Evolutionary conservation across 1,140 invertebrate genomes (phyloP).

Genomic region (Gonatopus flavifemur): DNA sequence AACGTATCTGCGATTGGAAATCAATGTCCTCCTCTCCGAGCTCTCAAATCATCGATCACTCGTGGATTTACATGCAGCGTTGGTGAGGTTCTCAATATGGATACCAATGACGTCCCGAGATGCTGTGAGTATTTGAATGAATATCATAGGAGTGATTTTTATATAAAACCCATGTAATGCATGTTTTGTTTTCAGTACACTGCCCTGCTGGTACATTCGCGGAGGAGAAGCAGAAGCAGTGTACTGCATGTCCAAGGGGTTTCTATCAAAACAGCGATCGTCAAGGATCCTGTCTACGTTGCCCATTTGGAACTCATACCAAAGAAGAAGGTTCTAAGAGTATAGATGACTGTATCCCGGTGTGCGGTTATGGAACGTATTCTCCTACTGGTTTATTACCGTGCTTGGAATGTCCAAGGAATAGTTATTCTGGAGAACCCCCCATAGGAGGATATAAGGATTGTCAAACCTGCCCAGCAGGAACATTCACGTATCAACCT

Average conservation of each 20-base stretch:
- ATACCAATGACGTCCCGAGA: slow-evolving; percentile 86
- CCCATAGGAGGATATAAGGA: slow-evolving; percentile 91
- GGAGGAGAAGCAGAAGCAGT: slow-evolving; percentile 81
- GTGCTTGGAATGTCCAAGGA: slow-evolving; percentile 91
- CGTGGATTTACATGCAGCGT: slow-evolving; percentile 90
- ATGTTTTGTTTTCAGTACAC: slow-evolving; percentile 70
- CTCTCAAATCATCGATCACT: slow-evolving; percentile 79
- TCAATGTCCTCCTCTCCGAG: slow-evolving; percentile 86
- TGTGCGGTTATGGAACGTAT: slow-evolving; percentile 95
- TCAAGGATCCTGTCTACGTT: slow-evolving; percentile 83
- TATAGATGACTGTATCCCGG: slow-evolving; percentile 82
- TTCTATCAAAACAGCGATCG: slow-evolving; percentile 91
- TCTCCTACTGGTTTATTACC: slow-evolving; percentile 92
- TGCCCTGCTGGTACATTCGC: slow-evolving; percentile 95
- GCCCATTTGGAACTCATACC: slow-evolving; percentile 91
- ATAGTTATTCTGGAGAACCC: slow-evolving; percentile 87
- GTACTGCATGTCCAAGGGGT: slow-evolving; percentile 85
- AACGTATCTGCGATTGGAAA: slow-evolving; percentile 88
- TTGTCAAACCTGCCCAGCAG: slow-evolving; percentile 88
- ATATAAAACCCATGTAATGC: no score
- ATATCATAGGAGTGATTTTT: not conserved
- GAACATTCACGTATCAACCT: slow-evolving; percentile 89
- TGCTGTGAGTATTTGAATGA: slow-evolving; percentile 72
- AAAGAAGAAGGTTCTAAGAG: slow-evolving; percentile 86
- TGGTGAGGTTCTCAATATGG: slow-evolving; percentile 92